Evolutionary conservation across 1,140 invertebrate species (phyloP).

Genomic region (Drosophila funebris): DNA sequence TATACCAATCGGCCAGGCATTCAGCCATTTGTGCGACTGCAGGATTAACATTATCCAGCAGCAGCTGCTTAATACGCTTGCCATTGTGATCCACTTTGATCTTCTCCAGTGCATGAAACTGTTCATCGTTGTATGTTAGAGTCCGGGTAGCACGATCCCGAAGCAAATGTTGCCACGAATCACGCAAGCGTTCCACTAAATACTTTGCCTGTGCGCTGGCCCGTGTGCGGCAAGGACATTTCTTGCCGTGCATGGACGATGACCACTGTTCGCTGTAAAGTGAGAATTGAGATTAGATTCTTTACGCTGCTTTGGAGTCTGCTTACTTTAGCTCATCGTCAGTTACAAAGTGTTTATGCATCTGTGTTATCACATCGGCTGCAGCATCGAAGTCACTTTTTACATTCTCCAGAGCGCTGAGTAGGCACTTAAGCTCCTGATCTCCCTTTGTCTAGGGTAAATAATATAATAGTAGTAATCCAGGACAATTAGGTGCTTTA

Average conservation of each 20-base stretch:
- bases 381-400: conserved; percentile 76
- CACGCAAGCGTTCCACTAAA: conserved; percentile 91
- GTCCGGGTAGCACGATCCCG: conserved; percentile 92
- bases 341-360: conserved; percentile 77
- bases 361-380: conserved; percentile 77
- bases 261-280: conserved; percentile 88
- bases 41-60: conserved; percentile 87
- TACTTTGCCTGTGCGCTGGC: conserved; percentile 89
- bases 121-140: conserved; percentile 95
- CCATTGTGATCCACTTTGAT: conserved; percentile 89
- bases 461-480: neutral
- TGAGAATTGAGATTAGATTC: neutral
- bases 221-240: conserved; percentile 87
- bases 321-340: conserved; percentile 75
- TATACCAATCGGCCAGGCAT: conserved; percentile 92
- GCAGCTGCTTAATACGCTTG: conserved; percentile 87
- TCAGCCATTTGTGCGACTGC: conserved; percentile 88
- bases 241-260: conserved; percentile 87
- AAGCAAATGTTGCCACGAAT: conserved; percentile 96
- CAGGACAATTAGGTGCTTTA: neutral
- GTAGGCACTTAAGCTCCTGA: conserved; percentile 60
- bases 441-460: conserved; percentile 63
- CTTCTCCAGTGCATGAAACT: conserved; percentile 95
- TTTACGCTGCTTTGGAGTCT: neutral
- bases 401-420: conserved; percentile 53